Base-by-base conservation (phyloP, 2,888 invertebrate species). In the Andrena flavipes region DNA sequence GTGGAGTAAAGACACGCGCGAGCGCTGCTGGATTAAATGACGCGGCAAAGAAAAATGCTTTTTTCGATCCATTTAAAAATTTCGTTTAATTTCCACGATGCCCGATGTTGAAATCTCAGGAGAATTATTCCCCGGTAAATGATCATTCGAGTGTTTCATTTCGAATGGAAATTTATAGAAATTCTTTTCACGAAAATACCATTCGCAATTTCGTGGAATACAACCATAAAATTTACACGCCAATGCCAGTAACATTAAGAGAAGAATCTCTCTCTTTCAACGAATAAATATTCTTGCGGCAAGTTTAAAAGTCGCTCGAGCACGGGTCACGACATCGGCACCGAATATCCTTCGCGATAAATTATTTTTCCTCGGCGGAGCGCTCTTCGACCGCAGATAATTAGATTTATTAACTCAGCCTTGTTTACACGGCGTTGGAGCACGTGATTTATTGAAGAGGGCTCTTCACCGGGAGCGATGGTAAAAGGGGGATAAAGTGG, bases 361-460 rank as follows among this genome's bases (percentile, higher is more conserved):
- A 91, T 91, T 88, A 91, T 91, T 91, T 89, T 91, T 86, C 85
- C 86, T 26, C 16, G 42, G 26, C 71, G 62, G 59, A 73, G 69
- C 68, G 75, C 72, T 80, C 73, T 54, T 71, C 72, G 80, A 82
- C 85, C 80, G 80, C 84, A 80, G 87, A 88, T 91, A 91, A 91
- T 91, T 90, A 91, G 90, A 91, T 91, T 91, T 91, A 91, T 91
- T 89, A 91, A 91, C 90, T 89, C 87, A 75, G 82, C 81, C 86
- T 84, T 91, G 90, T 91, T 91, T 91, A 91, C 91, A 91, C 89
- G 89, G 81, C 75, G 87, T 80, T 68, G 79, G 79, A 79, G 83
- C 83, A 85, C 87, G 89, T 91, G 91, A 91, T 91, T 91, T 91
- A 91, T 91, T 85, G 88, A 85, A 88, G 88, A 89, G 87, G 84